Percentiles rank a stretch among this genome's conserved stretches.
Conservation (phyloP, 2,113 vertebrate genomes). For the Coregonus clupeaformis region DNA sequence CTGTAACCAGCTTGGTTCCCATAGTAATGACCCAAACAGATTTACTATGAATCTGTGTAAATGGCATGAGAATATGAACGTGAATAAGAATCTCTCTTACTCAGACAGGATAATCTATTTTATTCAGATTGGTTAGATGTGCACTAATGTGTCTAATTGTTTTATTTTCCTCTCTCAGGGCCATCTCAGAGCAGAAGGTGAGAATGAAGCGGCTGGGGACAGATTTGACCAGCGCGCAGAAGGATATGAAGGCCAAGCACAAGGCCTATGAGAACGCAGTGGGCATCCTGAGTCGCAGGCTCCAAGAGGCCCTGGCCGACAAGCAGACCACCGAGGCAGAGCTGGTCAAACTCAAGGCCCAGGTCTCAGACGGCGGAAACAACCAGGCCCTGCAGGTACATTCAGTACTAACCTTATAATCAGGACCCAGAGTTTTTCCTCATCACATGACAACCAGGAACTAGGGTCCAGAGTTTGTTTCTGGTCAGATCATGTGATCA, state of each 20-base stretch:
- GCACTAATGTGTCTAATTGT: no score
- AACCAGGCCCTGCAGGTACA: conserved; percentile 82
- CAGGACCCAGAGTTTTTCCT: no score
- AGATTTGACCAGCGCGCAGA: conserved; percentile 90
- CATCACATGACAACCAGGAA: no score
- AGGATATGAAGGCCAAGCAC: conserved; percentile 94
- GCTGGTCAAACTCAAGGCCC: conserved; percentile 84
- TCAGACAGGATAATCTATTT: no score
- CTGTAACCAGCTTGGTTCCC: conserved; percentile 22
- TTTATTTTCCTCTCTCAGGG: conserved; percentile 65
- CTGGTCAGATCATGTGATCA: background rate
- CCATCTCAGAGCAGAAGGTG: conserved; percentile 94
- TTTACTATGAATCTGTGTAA: conserved; percentile 24
- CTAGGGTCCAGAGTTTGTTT: no score
- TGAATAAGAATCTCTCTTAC: no score
- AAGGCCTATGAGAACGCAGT: conserved; percentile 97
- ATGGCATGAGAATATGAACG: background rate
- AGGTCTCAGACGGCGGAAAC: conserved; percentile 72
- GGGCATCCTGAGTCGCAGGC: conserved; percentile 88
- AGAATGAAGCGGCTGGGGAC: conserved; percentile 90
- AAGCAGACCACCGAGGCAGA: conserved; percentile 87
- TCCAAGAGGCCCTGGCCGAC: conserved; percentile 87
- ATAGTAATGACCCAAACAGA: conserved; percentile 12
- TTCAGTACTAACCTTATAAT: no score
- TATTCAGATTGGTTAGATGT: no score